These are phyloP conservation scores for Cecropterus lyciades DNA, from an alignment of 1,140 invertebrate genomes.

Conservation along the genomic window DNA sequence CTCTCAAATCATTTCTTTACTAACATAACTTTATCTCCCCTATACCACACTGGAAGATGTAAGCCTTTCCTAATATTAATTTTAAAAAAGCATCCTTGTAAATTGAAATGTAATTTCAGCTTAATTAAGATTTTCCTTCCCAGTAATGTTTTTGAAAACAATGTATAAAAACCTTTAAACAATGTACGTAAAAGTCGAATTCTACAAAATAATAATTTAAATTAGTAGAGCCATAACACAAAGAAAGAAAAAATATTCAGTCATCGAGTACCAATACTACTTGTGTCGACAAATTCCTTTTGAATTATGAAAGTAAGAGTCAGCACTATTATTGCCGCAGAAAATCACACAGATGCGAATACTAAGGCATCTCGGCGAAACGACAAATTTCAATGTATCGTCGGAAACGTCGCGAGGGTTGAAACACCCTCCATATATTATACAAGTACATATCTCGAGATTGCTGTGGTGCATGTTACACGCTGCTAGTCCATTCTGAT, in stretches of 20 bases:
- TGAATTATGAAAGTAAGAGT: conserved; percentile 29
- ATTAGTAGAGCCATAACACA: neutral
- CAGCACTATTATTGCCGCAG: conserved; percentile 41
- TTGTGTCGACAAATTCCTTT: conserved; percentile 5
- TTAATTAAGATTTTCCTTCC: no score
- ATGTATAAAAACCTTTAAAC: no score
- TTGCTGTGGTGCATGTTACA: conserved; percentile 35
- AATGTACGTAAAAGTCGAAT: no score
- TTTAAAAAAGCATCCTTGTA: no score
- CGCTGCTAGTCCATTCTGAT: no score
- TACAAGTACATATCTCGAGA: conserved; percentile 30
- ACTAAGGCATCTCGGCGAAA: conserved; percentile 39
- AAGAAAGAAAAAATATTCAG: neutral
- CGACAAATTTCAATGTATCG: conserved; percentile 72
- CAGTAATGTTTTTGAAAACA: no score
- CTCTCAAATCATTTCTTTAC: no score
- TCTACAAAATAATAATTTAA: no score
- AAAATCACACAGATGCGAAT: conserved; percentile 41
- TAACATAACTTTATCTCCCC: no score
- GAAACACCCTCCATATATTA: conserved; percentile 47
- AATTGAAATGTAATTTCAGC: no score
- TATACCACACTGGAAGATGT: no score
- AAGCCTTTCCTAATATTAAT: no score
- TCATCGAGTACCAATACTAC: conserved; percentile 2
- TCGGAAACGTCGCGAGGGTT: conserved; percentile 45